Base-by-base conservation (phyloP, 2,113 vertebrate genomes). In the Helogale parvula region DNA sequence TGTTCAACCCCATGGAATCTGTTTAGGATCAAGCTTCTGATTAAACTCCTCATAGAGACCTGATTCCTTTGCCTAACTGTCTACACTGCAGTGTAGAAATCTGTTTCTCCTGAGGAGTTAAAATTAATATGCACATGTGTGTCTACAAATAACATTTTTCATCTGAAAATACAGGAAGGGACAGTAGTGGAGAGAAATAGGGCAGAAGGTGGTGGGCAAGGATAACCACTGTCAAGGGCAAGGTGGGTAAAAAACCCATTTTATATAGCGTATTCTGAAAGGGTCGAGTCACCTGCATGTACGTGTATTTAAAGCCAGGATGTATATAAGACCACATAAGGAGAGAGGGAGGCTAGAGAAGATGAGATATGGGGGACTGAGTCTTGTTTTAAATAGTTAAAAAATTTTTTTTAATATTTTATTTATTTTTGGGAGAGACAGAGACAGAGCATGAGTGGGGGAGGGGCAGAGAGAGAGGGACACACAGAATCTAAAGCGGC, bases 21-120 rank as follows among this genome's bases (percentile, higher is more conserved):
- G 6, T 66, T 94, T 52, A 96, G 74, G 94, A 90, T 93, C 50
- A 86, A 94, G 35, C 12, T 41, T 35, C 60, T 71, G 52, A 74
- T 76, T 74, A 87, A 65, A 35, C 6, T 31, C 8, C 3, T 77
- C n/a, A 80, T 6, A 79, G 33, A 89, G 31, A 38, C 38, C 29
- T 54, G 31, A 50, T 81, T 81, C 2, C 14, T 47, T 84, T 33
- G 19, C 3, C 17, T 60, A 60, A 41, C 45, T 72, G 66, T 27
- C 21, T 52, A n/a, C 15, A 87, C 11, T 77, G 47, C 94, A 65
- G 80, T 6, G 47, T 41, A 79, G 10, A 92, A 69, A 84, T 50
- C 5, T 13, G 3, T 74, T 88, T 35, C 66, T 52, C 10, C 19
- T 38, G 0, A 87, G 45, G 19, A 88, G 21, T 82, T 87, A 84